Conservation (phyloP, 2,113 vertebrate genomes). For the Antechinus flavipes region DNA sequence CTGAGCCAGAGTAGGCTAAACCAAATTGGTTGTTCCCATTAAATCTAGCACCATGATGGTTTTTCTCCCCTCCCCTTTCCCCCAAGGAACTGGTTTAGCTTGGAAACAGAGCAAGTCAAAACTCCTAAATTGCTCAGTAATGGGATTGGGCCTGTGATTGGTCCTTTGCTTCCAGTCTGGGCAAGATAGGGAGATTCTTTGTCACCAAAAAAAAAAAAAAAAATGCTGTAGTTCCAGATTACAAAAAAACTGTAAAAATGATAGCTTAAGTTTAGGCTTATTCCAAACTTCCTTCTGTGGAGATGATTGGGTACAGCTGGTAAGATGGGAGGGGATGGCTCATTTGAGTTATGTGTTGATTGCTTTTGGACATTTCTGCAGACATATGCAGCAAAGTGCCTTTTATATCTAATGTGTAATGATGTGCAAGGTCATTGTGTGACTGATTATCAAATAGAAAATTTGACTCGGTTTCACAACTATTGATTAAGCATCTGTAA, state of each 20-base stretch:
- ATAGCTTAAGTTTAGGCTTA: not conserved
- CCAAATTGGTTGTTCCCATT: not conserved
- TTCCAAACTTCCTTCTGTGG: not conserved
- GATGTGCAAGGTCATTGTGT: not conserved
- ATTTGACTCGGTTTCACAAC: not conserved
- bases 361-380: not conserved
- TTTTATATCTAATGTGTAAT: not conserved
- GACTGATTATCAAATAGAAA: not conserved
- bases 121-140: not conserved
- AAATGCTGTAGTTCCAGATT: not conserved
- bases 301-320: not conserved
- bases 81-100: not conserved
- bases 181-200: not conserved
- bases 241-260: not conserved
- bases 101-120: not conserved
- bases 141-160: not conserved
- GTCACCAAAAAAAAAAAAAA: too few relatives aligned
- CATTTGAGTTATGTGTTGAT: too few relatives aligned
- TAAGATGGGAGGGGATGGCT: too few relatives aligned
- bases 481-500: not conserved
- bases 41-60: not conserved
- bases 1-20: too few relatives aligned
- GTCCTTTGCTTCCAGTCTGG: not conserved
- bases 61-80: not conserved
- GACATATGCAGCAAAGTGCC: not conserved